phyloP scores from a whole-genome alignment of 2,888 invertebrate genomes.

The Linyphia triangularis region DNA sequence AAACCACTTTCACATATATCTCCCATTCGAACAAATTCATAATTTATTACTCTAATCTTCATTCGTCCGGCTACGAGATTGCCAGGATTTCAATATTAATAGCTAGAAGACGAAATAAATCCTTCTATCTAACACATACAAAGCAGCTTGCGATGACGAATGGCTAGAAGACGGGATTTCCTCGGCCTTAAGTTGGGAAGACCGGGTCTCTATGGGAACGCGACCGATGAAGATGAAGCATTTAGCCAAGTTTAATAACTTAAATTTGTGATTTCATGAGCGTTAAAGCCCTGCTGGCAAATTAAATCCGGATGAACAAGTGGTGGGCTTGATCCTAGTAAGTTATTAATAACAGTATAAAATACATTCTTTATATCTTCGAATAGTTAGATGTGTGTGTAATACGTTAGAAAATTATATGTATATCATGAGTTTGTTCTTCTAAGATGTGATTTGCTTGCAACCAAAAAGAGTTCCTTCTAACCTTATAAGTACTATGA shows the following conservation, averaged over 20 bases:
- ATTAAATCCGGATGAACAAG: slow-evolving; percentile 32
- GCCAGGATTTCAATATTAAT: slow-evolving; percentile 62
- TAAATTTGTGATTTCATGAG: slow-evolving; percentile 22
- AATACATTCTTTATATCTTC: no score
- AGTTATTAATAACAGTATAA: slow-evolving; percentile 1
- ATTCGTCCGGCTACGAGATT: slow-evolving; percentile 19
- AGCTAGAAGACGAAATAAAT: slow-evolving; percentile 49
- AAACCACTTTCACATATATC: background rate
- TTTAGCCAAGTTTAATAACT: slow-evolving; percentile 18
- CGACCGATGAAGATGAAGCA: slow-evolving; percentile 41
- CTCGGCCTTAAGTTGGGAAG: slow-evolving; percentile 34
- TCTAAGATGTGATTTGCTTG: no score
- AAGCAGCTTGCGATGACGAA: slow-evolving; percentile 54
- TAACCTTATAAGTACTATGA: no score
- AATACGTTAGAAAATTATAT: no score
- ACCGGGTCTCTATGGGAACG: slow-evolving; percentile 20
- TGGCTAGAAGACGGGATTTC: slow-evolving; percentile 27
- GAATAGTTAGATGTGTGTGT: no score
- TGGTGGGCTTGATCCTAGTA: slow-evolving; percentile 11
- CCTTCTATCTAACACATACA: slow-evolving; percentile 51
- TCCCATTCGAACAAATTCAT: slow-evolving; percentile 19
- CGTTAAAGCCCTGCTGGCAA: slow-evolving; percentile 20
- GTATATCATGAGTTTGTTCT: no score
- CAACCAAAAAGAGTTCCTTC: no score
- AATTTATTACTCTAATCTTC: slow-evolving; percentile 57